Base-by-base conservation (phyloP, 1,140 invertebrate species). In the Drosophila guanche region DNA sequence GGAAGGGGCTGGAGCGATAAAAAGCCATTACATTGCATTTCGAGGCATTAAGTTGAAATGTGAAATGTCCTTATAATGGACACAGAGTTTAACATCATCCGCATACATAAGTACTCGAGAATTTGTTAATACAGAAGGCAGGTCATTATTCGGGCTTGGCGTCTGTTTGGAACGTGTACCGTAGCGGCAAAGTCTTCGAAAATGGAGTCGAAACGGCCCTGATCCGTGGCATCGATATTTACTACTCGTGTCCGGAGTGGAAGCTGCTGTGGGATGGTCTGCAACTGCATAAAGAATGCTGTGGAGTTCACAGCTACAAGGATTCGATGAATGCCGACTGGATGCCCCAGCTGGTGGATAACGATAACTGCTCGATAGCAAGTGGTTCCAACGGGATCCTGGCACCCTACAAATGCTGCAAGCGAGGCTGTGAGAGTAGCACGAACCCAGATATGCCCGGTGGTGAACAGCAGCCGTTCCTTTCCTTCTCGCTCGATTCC, bases 261-360 rank as follows among this genome's bases (percentile, higher is more conserved):
- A 90, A 91, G 41, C 62, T 91, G 2, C 27, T 86, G 4, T 91
- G 90, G 90, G 90, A 91, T 22, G 66, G 72, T 2, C 16, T 91
- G 6, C 90, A 91, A 42, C 53, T 78, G 52, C 66, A 66, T 2
- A 84, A 80, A 25, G 73, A 91, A 40, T 91, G 90, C 25, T 91
- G 90, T 50, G 90, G 90, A 0, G 90, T 91, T 1, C 25, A 72
- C 8, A 68, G 55, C 50, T 91, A 90, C 52, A 83, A 67, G 40
- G 90, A 91, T 29, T 91, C 90, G 90, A 84, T 90, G 78, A 71
- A 67, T 3, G 83, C 90, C 1, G 72, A 84, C 0, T 91, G 90
- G 90, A 90, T 91, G 83, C 72, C 85, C 1, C 33, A 5, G 3
- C 51, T 45, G n/a, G n/a, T 20, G 23, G 50, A 3, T 3, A 68